Evolutionary conservation across 2,113 vertebrate species (phyloP).

Genomic region (Microtus pennsylvanicus): DNA sequence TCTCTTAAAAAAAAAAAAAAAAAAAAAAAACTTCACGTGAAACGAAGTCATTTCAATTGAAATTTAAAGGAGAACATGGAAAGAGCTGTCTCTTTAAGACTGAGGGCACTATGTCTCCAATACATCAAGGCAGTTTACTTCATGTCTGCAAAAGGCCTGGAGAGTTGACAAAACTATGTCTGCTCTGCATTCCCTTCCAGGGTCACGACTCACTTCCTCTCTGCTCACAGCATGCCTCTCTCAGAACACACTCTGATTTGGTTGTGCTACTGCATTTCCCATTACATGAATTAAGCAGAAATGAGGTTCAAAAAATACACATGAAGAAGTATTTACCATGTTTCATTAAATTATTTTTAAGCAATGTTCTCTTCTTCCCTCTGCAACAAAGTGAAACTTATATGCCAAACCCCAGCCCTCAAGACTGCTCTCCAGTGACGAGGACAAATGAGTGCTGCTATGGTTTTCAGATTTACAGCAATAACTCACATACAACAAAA

Average conservation of each 20-base stretch:
- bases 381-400: conserved; percentile 55
- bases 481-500: conserved; percentile 79
- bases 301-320: conserved; percentile 1
- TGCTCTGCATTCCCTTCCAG: neutral
- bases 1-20: neutral
- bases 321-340: conserved; percentile 60
- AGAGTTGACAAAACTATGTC: neutral
- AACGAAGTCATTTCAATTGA: neutral
- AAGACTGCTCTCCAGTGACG: conserved; percentile 76
- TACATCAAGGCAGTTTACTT: neutral
- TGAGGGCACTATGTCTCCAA: neutral
- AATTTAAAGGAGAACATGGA: neutral
- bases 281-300: conserved; percentile 56
- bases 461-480: conserved; percentile 84
- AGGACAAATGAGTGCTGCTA: conserved; percentile 81
- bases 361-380: conserved; percentile 57
- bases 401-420: conserved; percentile 62
- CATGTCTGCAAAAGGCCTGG: neutral
- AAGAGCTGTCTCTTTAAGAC: neutral
- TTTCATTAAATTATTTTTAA: conserved; percentile 56
- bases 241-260: conserved; percentile 13
- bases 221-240: neutral
- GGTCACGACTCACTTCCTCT: neutral
- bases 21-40: neutral
- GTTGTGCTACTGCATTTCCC: neutral